These are phyloP conservation scores for Vultur gryphus DNA, from an alignment of 2,797 vertebrate species.

Conservation along the genomic window DNA sequence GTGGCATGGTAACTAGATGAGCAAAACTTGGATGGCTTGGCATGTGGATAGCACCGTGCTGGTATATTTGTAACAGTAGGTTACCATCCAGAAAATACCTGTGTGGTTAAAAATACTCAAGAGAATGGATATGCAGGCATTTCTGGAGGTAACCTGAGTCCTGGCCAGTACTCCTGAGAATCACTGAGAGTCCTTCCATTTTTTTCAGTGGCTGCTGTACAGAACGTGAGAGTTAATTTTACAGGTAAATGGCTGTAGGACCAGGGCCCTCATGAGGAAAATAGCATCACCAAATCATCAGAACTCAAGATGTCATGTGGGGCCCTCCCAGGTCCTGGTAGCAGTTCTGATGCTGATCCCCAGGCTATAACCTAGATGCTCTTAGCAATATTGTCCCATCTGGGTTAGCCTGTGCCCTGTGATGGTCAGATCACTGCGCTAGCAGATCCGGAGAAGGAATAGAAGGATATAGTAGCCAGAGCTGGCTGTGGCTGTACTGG, in stretches of 20 bases:
- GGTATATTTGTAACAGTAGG: not conserved
- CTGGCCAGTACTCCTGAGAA: not conserved
- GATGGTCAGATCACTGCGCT: not conserved
- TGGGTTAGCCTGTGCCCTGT: not conserved
- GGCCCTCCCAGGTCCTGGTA: not conserved
- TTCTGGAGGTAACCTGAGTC: not conserved
- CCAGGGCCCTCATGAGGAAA: not conserved
- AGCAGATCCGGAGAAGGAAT: not conserved
- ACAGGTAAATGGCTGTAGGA: not conserved
- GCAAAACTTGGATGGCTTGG: not conserved
- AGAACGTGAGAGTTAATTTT: not conserved
- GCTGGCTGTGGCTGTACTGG: not conserved
- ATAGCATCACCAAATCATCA: not conserved
- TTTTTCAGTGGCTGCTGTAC: not conserved
- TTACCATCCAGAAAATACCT: not conserved
- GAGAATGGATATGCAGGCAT: not conserved
- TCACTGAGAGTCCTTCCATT: not conserved
- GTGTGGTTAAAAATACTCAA: not conserved
- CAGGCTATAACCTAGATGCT: not conserved
- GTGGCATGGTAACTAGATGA: not conserved
- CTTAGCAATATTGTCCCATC: not conserved
- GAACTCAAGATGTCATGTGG: not conserved
- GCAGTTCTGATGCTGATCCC: not conserved
- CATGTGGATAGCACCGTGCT: accelerated
- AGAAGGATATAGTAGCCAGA: not conserved